These are phyloP conservation scores for Dyspetes luteomarginatus DNA, from an alignment of 2,888 invertebrate genomes.

Conservation along the genomic window DNA sequence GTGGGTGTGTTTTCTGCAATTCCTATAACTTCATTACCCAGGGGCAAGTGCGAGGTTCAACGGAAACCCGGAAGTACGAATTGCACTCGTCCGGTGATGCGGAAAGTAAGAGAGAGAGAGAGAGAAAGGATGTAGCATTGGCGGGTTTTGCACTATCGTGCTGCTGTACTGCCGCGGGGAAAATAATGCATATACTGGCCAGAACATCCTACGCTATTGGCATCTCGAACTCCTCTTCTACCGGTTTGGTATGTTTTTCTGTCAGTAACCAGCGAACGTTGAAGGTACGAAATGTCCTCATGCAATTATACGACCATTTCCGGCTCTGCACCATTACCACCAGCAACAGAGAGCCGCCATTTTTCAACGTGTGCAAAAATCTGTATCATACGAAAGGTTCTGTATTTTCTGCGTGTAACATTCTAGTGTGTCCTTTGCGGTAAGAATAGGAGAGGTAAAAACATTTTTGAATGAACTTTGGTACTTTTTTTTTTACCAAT, in stretches of 20 bases:
- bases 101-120: background rate
- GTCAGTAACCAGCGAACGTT: conserved; percentile 30
- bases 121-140: conserved; percentile 5
- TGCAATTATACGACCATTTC: conserved; percentile 8
- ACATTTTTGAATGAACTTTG: background rate
- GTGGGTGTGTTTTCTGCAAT: conserved; percentile 13
- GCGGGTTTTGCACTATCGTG: background rate
- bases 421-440: too few relatives aligned
- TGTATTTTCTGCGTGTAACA: background rate
- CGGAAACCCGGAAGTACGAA: conserved; percentile 53
- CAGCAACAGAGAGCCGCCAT: background rate
- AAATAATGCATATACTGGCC: conserved; percentile 52
- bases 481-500: background rate
- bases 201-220: conserved; percentile 14
- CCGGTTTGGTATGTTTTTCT: conserved; percentile 42
- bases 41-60: conserved; percentile 49
- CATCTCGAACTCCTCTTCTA: conserved; percentile 35
- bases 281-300: conserved; percentile 25
- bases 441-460: too few relatives aligned
- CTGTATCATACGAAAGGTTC: background rate
- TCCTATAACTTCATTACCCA: conserved; percentile 64
- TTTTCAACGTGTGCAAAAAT: too few relatives aligned
- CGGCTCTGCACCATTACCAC: background rate
- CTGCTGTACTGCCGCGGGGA: conserved; percentile 18
- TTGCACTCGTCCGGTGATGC: conserved; percentile 42